A percentile compares a stretch with the other conserved stretches of the same genome.
Conservation (phyloP, 2,113 vertebrate genomes). For the Istiophorus platypterus region DNA sequence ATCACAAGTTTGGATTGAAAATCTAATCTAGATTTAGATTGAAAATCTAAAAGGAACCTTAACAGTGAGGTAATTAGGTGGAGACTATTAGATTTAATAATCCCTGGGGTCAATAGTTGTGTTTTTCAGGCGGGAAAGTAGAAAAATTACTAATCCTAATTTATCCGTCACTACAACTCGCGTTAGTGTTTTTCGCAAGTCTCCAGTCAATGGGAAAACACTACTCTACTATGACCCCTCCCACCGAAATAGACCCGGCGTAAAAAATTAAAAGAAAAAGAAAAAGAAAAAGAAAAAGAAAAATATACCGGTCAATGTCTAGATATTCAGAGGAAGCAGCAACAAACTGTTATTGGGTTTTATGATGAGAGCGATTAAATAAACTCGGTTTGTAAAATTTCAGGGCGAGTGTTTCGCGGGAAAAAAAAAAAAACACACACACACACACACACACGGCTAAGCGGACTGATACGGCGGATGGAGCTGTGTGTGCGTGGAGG, state of each 20-base stretch:
- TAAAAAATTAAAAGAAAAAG: not conserved
- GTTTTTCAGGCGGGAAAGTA: conserved; percentile 17
- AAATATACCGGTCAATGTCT: fast-evolving
- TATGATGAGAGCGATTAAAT: too few relatives aligned
- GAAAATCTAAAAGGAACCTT: too few relatives aligned
- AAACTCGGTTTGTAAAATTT: too few relatives aligned
- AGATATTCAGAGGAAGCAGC: fast-evolving
- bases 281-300: not conserved
- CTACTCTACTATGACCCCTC: conserved; percentile 70
- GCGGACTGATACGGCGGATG: conserved; percentile 39
- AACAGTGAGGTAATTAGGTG: not conserved
- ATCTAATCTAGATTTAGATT: too few relatives aligned
- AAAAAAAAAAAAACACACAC: conserved; percentile 25
- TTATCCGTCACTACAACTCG: conserved; percentile 47
- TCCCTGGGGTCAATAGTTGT: not conserved
- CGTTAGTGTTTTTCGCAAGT: conserved; percentile 56
- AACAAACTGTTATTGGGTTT: too few relatives aligned
- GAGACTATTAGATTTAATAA: not conserved
- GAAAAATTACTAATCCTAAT: conserved; percentile 38
- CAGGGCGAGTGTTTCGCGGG: conserved; percentile 76
- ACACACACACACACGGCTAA: too few relatives aligned
- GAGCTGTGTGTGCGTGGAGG: fast-evolving
- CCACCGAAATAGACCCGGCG: conserved; percentile 53
- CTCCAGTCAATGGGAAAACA: conserved; percentile 64
- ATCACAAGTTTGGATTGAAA: not conserved